Base-by-base conservation (phyloP, 2,113 vertebrate species). In the Dermatemys mawii region DNA sequence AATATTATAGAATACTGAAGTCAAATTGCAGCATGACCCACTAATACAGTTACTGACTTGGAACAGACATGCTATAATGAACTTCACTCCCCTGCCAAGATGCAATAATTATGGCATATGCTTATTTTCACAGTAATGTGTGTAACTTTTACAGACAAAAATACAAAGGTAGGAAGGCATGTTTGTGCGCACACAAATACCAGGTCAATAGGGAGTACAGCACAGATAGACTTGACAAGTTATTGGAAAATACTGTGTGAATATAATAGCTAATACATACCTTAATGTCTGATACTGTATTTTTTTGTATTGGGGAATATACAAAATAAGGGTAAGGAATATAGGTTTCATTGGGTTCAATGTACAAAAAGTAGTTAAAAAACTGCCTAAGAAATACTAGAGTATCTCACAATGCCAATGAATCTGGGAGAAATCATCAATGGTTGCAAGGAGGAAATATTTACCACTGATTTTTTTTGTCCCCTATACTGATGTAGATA, bases 141-240 rank as follows among this genome's bases (percentile, higher is more conserved):
- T 83, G 44, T 35, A 27, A 38, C 83, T 91, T 90, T 89, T 55
- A 78, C 41, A 29, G 44, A 57, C 11, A 57, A 5, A 6, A 0
- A 2, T 1, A 2, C 48, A 76, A 0, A 38, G 54, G 54, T 44
- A 41, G 35, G 10, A 16, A 63, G 81, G n/a, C n/a, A 3, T 41
- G 54, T 5, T 2, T 5, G 3, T 32, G 11, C 6, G 26, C 83
- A 12, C 22, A 55, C 26, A 55, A 60, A 32, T 5, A 80, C 8
- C 32, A 19, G n/a, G 78, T 76, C 78, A 70, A 82, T 19, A n/a
- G 84, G 38, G 2, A 49, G 48, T 26, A 2, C 38, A 49, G 46
- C 54, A 35, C 26, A 81, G 48, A 76, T 53, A 81, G 60, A 84
- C 84, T 44, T 67, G 7, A 60, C 80, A 90, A 49, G 44, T 91